Evolutionary conservation across 2,888 invertebrate species (phyloP), one percentile per base, ranked within the genome.

Genomic region (Microplitis deprimator): DNA sequence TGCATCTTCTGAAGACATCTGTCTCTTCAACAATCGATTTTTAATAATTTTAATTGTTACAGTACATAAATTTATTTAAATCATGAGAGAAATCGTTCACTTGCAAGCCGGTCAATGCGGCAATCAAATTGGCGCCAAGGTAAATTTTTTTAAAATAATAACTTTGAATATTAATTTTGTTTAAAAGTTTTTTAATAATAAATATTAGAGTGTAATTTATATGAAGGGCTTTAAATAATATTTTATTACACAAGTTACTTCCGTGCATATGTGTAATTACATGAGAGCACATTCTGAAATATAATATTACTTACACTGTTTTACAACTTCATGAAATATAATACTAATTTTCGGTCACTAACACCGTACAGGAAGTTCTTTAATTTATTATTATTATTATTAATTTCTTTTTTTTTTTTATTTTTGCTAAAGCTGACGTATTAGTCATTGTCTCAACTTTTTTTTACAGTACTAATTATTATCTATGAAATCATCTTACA

Each of bases 31-130:
- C 29, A 29, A 29, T 29, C 29, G 29, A 29, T 29, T 29, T 29
- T 29, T 0, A 29, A 29, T 29, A 29, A 29, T 29, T 29, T 29
- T 29, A 29, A 29, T 29, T 29, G 29, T 29, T 29, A 29, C 29
- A 29, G 0, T 29, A 29, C 29, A 29, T 29, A 29, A 29, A 29
- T 29, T 29, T 29, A 29, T 29, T 29, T 29, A 29, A 29, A 20
- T 64, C 91, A 97, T 97, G 97, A 94, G 97, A 91, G 97, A 97
- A 94, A 97, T 97, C 89, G 96, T 97, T 84, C 97, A 97, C 90
- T 93, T 97, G 84, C 97, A 97, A 91, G 95, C 96, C 83, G 97
- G 97, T 82, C 97, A 97, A 91, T 97, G 97, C 91, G 97, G 97
- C 83, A 97, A 97, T 91, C 97, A 97, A 91, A 97, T 97, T 89